Conservation (phyloP, 2,797 vertebrate species). For the Australoheros facetus region DNA sequence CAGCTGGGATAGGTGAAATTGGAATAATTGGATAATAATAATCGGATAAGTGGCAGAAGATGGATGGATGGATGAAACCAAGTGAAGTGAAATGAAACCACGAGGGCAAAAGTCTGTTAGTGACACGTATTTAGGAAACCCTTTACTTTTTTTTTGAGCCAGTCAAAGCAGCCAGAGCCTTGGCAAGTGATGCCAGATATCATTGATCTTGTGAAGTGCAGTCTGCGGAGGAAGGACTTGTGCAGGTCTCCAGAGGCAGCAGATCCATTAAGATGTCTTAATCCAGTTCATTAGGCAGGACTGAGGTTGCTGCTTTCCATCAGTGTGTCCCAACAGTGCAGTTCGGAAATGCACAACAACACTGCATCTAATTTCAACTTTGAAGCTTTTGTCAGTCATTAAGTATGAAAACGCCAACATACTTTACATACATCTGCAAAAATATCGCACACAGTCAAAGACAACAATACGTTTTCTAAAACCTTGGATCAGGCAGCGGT, state of each 20-base stretch:
- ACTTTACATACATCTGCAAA: neutral
- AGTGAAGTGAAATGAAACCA: neutral
- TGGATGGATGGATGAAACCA: neutral
- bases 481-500: neutral
- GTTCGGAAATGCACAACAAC: neutral
- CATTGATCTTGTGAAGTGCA: slow-evolving; percentile 40
- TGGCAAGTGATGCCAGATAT: slow-evolving; percentile 8
- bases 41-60: neutral
- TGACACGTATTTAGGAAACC: neutral
- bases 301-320: slow-evolving; percentile 13
- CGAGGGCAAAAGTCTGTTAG: neutral
- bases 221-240: slow-evolving; percentile 21
- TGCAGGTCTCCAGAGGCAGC: slow-evolving; percentile 21
- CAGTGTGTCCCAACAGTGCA: neutral
- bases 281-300: slow-evolving; percentile 53
- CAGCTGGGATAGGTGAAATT: too few relatives aligned
- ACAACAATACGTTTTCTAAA: neutral
- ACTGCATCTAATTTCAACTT: neutral
- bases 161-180: neutral
- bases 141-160: neutral
- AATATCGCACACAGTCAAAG: neutral
- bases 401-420: neutral
- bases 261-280: slow-evolving; percentile 51
- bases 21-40: too few relatives aligned
- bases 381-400: neutral